phyloP scores from a whole-genome alignment of 2,113 vertebrate species.

The Hyaena hyaena region DNA sequence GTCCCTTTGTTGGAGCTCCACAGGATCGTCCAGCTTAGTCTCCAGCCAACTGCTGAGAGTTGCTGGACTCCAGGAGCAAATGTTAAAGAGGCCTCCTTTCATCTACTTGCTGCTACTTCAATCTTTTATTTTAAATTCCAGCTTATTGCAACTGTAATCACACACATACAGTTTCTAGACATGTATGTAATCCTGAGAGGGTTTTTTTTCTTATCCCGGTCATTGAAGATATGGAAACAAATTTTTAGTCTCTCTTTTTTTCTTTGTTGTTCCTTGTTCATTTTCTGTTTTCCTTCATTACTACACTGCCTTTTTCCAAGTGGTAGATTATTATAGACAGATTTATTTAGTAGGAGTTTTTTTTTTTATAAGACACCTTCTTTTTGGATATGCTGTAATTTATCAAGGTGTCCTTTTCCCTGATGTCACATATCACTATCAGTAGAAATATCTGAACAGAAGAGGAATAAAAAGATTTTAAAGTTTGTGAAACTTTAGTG shows the following conservation, averaged over 20 bases:
- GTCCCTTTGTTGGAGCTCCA: slow-evolving; percentile 88
- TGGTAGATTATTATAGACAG: not conserved
- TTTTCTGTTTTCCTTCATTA: not conserved
- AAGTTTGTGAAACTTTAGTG: not conserved
- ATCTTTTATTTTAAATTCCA: slow-evolving; percentile 85
- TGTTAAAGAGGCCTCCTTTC: slow-evolving; percentile 88
- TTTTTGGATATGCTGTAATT: fast-evolving
- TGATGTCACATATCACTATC: not conserved
- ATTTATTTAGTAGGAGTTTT: not conserved
- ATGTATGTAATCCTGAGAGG: slow-evolving; percentile 50
- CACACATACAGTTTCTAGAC: not conserved
- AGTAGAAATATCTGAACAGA: not conserved
- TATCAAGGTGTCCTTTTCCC: not conserved
- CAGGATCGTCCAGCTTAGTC: slow-evolving; percentile 88
- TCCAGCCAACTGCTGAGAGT: slow-evolving; percentile 91
- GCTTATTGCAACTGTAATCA: slow-evolving; percentile 78
- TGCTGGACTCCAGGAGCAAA: slow-evolving; percentile 85
- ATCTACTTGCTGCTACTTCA: slow-evolving; percentile 81
- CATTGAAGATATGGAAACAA: slow-evolving; percentile 17
- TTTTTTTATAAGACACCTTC: not conserved
- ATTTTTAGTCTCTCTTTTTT: not conserved
- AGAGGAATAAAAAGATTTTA: not conserved
- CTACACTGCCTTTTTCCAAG: slow-evolving; percentile 35
- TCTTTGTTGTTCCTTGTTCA: not conserved
- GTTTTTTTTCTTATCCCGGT: not conserved